Evolutionary conservation across 2,888 invertebrate species (phyloP), one percentile per base, ranked within the genome.

Genomic region (Fissipunctia ypsillon): DNA sequence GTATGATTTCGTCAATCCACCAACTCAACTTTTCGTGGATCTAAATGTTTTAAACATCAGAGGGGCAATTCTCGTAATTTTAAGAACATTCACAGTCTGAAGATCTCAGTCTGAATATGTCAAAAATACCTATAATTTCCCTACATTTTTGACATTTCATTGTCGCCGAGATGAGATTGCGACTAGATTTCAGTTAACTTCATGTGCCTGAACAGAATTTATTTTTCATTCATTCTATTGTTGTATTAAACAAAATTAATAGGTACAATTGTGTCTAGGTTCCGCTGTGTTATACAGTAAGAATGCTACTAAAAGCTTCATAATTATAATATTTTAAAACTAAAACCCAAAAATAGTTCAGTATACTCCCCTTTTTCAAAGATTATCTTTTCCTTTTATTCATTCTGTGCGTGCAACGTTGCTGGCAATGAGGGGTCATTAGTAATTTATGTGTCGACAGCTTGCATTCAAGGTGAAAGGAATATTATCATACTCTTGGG

Each of bases 381-480:
- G n/a, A 54, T 10, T 7, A n/a, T n/a, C 3, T 19, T 16, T 7
- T 25, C 28, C 3, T 0, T 38, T 56, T 48, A 65, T 14, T 48
- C 6, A 74, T 74, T 73, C 31, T 7, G 22, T 48, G 48, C 73
- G 56, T 74, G 73, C 65, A 38, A 7, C 28, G 22, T 31, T 0
- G 38, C 19, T 4, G 9, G 12, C 59, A 25, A 38, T 54, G 57
- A 31, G n/a, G 50, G 35, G 57, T 9, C 60, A 77, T 76, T 76
- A 76, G 35, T 50, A 16, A 72, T 77, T 77, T 60, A 76, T 52
- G 22, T n/a, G 31, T 35, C 41, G 38, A 41, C 67, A 61, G 28
- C 19, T 3, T 77, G 67, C 67, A 78, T 59, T 64, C 73, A 78
- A 73, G 78, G 78, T 73, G 63, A 78, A 68, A 78, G 57, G 28